Evolutionary conservation across 2,797 vertebrate species (phyloP), one percentile per base, ranked within the genome.

Genomic region (Spea hammondii): DNA sequence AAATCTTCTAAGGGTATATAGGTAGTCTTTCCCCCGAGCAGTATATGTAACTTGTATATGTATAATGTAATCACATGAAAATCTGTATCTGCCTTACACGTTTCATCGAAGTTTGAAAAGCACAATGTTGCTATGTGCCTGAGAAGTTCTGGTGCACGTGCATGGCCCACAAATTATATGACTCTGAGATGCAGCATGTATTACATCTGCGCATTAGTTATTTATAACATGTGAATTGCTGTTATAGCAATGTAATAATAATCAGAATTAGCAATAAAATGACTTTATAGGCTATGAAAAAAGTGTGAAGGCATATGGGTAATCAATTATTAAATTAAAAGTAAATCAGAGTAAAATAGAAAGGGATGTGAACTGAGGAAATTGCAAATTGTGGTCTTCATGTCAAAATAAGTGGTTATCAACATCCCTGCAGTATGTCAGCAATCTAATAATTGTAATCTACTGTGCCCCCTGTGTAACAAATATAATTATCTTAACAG

Each of bases 401-500:
- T 74, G 78, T 83, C 82, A 79, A 79, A 85, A 76, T 79, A 84
- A 62, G 84, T 77, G 76, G 59, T 54, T 85, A 84, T 80, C 78
- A 79, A 83, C 84, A 81, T 86, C 86, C 81, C 84, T 83, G 84
- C 78, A 82, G 75, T 68, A 73, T 82, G 74, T 82, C 79, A 82
- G 84, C 76, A 83, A 86, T 89, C 84, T 87, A 87, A 88, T 90
- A 90, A 89, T 85, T 88, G 82, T 87, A 89, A 84, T 90, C 86
- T 88, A 76, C 78, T 88, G 83, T 87, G 75, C 79, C 84, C 80
- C 79, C 76, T 88, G 74, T 85, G 85, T 87, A 90, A 89, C 84
- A 87, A 83, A 89, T 86, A 88, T 85, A 91, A 92, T 89, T 89
- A 89, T 80, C 82, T 82, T 89, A 92, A 90, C 83, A 89, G 85